Evolutionary conservation across 2,888 invertebrate species (phyloP), one percentile per base, ranked within the genome.

Genomic region (Microctonus hyperodae): DNA sequence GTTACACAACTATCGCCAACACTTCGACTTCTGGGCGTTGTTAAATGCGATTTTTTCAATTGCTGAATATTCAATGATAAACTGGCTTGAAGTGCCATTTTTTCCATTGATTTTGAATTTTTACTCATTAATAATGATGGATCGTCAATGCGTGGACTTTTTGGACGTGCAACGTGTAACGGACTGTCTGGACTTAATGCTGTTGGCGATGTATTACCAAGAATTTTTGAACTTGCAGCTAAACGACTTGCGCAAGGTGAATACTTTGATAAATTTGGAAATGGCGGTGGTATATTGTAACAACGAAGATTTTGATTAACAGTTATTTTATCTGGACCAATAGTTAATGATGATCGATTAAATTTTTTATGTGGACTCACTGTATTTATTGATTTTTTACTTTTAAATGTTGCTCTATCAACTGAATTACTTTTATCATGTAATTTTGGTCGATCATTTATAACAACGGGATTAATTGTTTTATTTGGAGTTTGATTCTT

Each of bases 161-260:
- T 76, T n/a, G 78, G 74, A 4, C 76, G 74, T 10, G 73, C 67
- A 16, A 76, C 78, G 28, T 79, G 82, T 6, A 81, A 63, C 2
- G 83, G 83, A 70, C 83, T 83, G 9, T 83, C 83, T 0, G 78
- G 81, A 66, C 77, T 78, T 3, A 73, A 48, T n/a, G 63, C 53
- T 9, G 67, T 63, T 7, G 73, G 69, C 23, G 73, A 73, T 20
- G 62, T 81, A 37, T 72, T 79, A 2, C 81, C 77, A 1, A 83
- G 72, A 56, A 83, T 83, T 65, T 83, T 83, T 9, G 83, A 82
- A 63, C 83, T 79, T 1, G 83, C 82, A 4, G 83, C 83, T 11
- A 83, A 71, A 28, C 83, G 75, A 63, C 82, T 82, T 4, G 83
- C 83, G 64, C 83, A 83, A 0, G 83, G 83, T 25, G 83, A 83